Conservation (phyloP, 2,888 invertebrate species). For the Byasa hedistus region DNA sequence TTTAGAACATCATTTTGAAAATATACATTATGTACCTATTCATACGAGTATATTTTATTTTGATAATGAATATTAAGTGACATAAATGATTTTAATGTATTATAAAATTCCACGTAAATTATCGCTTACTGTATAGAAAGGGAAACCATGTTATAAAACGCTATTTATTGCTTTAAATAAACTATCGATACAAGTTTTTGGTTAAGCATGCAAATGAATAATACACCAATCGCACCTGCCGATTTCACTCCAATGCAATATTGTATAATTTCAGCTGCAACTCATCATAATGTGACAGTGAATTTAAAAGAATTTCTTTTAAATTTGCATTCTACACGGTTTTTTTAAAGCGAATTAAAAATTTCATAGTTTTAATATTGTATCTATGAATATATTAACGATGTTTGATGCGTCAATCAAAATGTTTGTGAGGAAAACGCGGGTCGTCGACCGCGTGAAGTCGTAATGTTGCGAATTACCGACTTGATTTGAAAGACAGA, state of each 20-base stretch:
- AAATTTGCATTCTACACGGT: constrained; percentile 5
- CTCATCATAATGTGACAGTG: constrained; percentile 5
- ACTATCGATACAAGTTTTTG: constrained; percentile 10
- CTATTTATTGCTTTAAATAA: constrained; percentile 18
- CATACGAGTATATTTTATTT: no score
- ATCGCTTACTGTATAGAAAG: constrained; percentile 8
- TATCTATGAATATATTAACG: constrained; percentile 21
- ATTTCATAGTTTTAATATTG: constrained; percentile 14
- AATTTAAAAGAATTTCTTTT: constrained; percentile 10
- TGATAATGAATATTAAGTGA: neutral
- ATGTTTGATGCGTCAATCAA: constrained; percentile 18
- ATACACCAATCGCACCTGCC: constrained; percentile 14
- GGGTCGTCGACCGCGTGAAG: constrained; percentile 18
- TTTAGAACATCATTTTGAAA: neutral
- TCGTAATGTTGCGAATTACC: constrained; percentile 20
- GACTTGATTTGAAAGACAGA: constrained; percentile 21
- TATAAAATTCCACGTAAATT: neutral
- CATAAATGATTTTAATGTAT: neutral
- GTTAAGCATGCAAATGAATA: constrained; percentile 8
- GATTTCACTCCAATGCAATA: constrained; percentile 25
- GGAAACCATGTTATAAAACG: constrained; percentile 11
- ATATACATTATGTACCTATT: neutral
- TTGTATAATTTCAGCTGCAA: constrained; percentile 14
- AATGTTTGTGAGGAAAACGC: constrained; percentile 6
- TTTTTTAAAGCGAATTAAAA: neutral